Percentiles rank a stretch among this genome's conserved stretches.
Conservation (phyloP, 2,797 vertebrate genomes). For the Notolabrus celidotus region DNA sequence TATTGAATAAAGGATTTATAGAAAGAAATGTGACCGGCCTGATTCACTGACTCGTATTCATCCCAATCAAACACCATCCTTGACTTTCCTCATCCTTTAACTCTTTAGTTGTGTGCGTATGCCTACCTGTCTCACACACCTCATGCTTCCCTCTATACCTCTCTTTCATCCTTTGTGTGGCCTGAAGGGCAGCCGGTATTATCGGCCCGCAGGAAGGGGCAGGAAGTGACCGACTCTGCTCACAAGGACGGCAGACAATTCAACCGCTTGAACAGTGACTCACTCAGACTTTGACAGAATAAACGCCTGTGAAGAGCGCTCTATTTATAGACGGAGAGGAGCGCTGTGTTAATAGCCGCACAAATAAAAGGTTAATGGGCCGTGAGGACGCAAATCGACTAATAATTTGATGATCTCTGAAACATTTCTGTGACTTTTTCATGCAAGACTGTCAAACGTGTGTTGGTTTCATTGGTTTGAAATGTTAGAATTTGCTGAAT, state of each 20-base stretch:
- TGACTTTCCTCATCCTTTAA: neutral
- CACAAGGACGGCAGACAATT: neutral
- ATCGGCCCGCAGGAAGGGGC: neutral
- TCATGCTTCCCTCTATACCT: neutral
- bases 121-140: neutral
- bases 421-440: no score
- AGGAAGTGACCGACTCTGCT: conserved; percentile 1
- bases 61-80: neutral
- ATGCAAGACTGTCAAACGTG: no score
- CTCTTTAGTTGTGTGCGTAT: neutral
- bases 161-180: conserved; percentile 21
- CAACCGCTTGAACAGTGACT: neutral
- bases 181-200: conserved; percentile 1
- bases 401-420: no score
- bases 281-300: neutral
- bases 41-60: conserved; percentile 2
- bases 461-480: no score
- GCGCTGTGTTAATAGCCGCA: neutral
- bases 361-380: neutral
- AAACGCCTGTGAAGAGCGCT: neutral
- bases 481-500: no score
- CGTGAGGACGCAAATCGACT: no score
- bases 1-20: conserved; percentile 95
- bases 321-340: neutral
- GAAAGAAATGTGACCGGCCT: conserved; percentile 72